Base-by-base conservation (phyloP, 1,140 invertebrate genomes). In the Drosophila mauritiana region DNA sequence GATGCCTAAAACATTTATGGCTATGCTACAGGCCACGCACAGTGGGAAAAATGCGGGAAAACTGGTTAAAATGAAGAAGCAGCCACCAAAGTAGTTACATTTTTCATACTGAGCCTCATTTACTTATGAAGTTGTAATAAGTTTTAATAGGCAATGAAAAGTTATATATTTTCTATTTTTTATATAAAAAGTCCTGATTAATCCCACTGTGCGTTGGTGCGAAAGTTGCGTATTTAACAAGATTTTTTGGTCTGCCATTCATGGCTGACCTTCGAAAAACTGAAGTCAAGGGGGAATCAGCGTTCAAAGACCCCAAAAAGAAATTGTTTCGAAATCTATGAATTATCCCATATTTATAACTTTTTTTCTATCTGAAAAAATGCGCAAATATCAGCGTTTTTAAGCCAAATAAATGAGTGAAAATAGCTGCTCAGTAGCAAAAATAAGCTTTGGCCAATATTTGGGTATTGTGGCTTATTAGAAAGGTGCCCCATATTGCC, bases 401-500 rank as follows among this genome's bases (percentile, higher is more conserved):
- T 25, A 17, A 22, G 25, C 42, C 42, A 20, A 2, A 1, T 49
- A 31, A 49, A 31, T 49, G 5, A 0, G 25, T 3, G 11, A 49
- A 49, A 10, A 27, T 48, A 22, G 7, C 40, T 42, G 3, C 15
- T 8, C 15, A 42, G 15, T 7, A 10, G 20, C 20, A 25, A 46
- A 27, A 5, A 27, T 17, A 22, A 22, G 20, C 20, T 22, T 22
- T 22, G 1, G 20, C 20, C 20, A 20, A 20, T 49, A 8, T 34
- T 27, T 31, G 48, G 8, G 10, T 34, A 27, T 57, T 57, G 37
- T 36, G 12, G 27, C 7, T 17, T 10, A 59, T 57, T 83, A 80
- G 64, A 65, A 80, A 72, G 72, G 64, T 80, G 77, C 20, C 69
- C 67, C 63, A 40, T 31, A 56, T 64, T 72, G 48, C 80, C 80